Percentiles rank a stretch among this genome's conserved stretches.
phyloP scores from a whole-genome alignment of 2,797 vertebrate genomes.

The Spinus olivaceus region DNA sequence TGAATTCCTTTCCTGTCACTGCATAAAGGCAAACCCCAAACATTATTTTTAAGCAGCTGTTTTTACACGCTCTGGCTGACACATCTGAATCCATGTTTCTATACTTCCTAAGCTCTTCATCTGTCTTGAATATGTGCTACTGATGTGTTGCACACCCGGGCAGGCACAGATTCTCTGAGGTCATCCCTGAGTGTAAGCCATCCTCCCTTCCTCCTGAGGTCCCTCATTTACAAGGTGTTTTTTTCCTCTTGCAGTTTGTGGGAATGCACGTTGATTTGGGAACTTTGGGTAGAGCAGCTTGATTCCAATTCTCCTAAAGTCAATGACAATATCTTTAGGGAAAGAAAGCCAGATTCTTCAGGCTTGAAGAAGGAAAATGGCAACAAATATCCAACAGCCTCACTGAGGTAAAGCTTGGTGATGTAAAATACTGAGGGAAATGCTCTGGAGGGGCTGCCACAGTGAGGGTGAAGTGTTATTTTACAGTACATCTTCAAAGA shows the following conservation, averaged over 20 bases:
- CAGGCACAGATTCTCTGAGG: not conserved
- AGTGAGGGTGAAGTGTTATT: not conserved
- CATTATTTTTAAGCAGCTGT: slow-evolving; percentile 57
- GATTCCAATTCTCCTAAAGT: not conserved
- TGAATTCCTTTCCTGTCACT: slow-evolving; percentile 24
- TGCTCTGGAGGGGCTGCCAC: not conserved
- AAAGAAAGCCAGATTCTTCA: not conserved
- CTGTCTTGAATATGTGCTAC: slow-evolving; percentile 38
- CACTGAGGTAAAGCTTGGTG: not conserved
- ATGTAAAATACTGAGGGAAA: not conserved
- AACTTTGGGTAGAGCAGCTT: not conserved
- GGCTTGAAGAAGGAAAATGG: not conserved
- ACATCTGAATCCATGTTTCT: slow-evolving; percentile 46
- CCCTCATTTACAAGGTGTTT: not conserved
- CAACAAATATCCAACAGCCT: not conserved
- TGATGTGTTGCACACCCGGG: not conserved
- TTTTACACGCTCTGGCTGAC: slow-evolving; percentile 19
- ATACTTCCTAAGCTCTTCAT: slow-evolving; percentile 40
- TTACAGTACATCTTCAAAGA: not conserved
- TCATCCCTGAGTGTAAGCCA: not conserved
- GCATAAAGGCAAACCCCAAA: slow-evolving; percentile 33
- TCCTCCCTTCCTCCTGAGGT: not conserved
- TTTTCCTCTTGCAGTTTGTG: not conserved
- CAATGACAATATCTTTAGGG: not conserved
- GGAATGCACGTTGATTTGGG: not conserved